Evolutionary conservation across 2,797 vertebrate genomes (phyloP), one percentile per base, ranked within the genome.

Genomic region (Pachyuromys duprasi): DNA sequence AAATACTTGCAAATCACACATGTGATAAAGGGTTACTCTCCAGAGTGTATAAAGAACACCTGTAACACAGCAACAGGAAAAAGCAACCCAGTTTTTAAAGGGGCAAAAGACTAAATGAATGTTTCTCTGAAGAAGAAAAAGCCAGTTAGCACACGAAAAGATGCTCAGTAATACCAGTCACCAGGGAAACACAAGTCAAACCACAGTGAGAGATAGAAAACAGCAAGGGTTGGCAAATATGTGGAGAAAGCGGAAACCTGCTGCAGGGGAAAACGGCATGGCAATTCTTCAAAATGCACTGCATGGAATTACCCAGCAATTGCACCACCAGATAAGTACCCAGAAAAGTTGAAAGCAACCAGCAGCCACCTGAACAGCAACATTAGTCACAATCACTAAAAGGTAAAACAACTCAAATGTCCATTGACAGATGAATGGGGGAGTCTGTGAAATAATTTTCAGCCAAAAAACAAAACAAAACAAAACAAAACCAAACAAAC

Each of bases 51-150:
- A 93, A 94, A 93, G 45, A 83, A 90, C 3, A 88, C 18, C 36
- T 86, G 42, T 5, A 93, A 65, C 20, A 87, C 55, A 94, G 89
- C 45, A 94, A 55, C 8, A 63, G 81, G 9, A 31, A 49, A 60
- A 95, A 65, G 75, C 24, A 95, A 60, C 63, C 12, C 5, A 26
- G 36, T 88, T 65, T 89, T 82, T 60, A 94, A 96, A 96, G 65
- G 39, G 18, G 8, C 39, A 65, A 94, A 62, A 31, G 22, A 87
- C 36, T 92, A 87, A 80, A 57, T 8, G 92, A 79, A 91, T n/a
- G 57, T 93, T 86, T 74, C 49, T 92, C 39, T 33, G 65, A 90
- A 75, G 33, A 91, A 57, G 31, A 90, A 5, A 70, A 13, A 65
- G 36, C 72, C 75, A 74, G 55, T n/a, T 81, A 39, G 67, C 15